phyloP scores from a whole-genome alignment of 2,888 invertebrate species.

The Xestoiulus laeticollis region DNA sequence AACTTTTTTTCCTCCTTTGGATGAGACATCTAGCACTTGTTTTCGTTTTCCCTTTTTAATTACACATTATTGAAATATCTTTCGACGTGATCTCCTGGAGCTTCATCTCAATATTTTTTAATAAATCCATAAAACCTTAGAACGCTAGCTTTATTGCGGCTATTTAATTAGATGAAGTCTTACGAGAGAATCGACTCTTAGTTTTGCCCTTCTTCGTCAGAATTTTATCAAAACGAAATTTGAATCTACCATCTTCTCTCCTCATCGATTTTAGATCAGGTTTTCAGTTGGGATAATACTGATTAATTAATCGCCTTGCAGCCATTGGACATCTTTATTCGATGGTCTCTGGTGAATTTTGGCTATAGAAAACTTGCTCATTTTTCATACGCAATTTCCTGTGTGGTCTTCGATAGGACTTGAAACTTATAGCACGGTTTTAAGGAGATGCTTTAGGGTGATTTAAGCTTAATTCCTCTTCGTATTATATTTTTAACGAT shows the following conservation, averaged over 20 bases:
- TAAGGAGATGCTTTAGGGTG: neutral
- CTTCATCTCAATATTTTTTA: neutral
- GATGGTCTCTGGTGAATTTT: neutral
- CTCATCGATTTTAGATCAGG: constrained; percentile 9
- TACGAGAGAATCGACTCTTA: neutral
- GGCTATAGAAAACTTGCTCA: neutral
- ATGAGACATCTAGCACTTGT: too few species aligned
- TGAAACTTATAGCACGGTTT: neutral
- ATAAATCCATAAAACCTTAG: neutral
- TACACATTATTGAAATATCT: neutral
- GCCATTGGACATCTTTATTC: neutral
- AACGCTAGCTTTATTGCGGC: neutral
- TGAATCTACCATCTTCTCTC: neutral
- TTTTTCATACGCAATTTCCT: neutral
- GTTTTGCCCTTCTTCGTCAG: neutral
- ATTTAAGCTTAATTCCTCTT: neutral
- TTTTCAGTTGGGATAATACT: neutral
- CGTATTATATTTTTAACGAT: neutral
- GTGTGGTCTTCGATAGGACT: neutral
- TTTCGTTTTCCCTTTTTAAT: neutral
- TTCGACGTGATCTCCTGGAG: neutral
- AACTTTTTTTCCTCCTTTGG: neutral
- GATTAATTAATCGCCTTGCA: neutral
- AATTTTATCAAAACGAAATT: neutral
- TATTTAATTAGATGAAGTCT: constrained; percentile 6